Evolutionary conservation across 2,888 invertebrate genomes (phyloP), one percentile per base, ranked within the genome.

Genomic region (Creontiades dilutus): DNA sequence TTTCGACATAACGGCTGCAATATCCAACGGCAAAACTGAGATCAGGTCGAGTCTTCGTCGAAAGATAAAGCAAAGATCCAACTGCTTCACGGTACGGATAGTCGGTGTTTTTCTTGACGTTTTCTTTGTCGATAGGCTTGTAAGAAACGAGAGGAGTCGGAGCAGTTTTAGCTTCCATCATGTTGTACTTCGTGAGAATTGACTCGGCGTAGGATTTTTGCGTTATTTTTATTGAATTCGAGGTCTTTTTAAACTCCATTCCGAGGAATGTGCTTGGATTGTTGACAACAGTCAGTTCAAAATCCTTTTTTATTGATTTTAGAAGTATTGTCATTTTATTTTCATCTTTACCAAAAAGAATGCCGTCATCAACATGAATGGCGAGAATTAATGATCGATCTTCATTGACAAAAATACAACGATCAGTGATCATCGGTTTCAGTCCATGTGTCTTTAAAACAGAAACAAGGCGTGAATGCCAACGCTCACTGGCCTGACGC

Each of bases 331-430:
- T 55, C 27, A 89, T 23, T 5, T 81, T 11, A 16, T 48, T 89
- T n/a, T 16, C 27, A 61, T 89, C 81, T 9, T 23, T 27, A 23
- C 80, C 81, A 80, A 57, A 23, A 5, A 89, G 12, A 16, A 89
- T n/a, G 13, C 89, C 52, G 27, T 89, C 89, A 23, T 89, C 89
- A 12, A 89, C 47, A 57, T 80, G 28, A 16, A 89, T 89, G 12
- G 89, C 89, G 3, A 89, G n/a, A 7, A 81, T 57, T 55, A 89
- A 27, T 13, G 52, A n/a, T 61, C 81, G 48, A 28, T 89, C 19
- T 9, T 12, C n/a, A 89, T 89, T 37, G 0, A 57, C 89, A 89
- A 89, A 89, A 1, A 89, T 46, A 37, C 89, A 89, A 9, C 57
- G 48, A 7, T 81, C 89, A 55, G 52, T 89, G 28, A 81, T 89